phyloP scores from a whole-genome alignment of 1,140 invertebrate species.

The Heliconius hewitsoni region DNA sequence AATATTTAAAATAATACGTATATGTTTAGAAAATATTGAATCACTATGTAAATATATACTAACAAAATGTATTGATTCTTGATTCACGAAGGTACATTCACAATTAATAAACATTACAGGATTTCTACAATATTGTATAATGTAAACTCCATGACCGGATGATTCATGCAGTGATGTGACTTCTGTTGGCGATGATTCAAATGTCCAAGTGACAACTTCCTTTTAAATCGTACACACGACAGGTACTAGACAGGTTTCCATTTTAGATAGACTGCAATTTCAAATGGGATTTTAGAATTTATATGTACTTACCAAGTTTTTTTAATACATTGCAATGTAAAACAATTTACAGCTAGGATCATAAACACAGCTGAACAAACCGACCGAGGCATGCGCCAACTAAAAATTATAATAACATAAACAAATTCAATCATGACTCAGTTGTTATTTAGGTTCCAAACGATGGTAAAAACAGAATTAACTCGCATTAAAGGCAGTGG shows the following conservation, averaged over 20 bases:
- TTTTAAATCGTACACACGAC: constrained; percentile 45
- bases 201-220: constrained; percentile 56
- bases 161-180: constrained; percentile 34
- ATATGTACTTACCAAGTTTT: not conserved
- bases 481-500: not conserved
- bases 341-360: not conserved
- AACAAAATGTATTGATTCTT: constrained; percentile 39
- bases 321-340: not conserved
- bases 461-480: not conserved
- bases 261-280: constrained; percentile 6
- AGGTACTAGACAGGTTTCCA: constrained; percentile 44
- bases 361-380: constrained; percentile 20
- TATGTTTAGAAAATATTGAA: not conserved
- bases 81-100: constrained; percentile 9
- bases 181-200: constrained; percentile 49
- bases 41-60: not conserved
- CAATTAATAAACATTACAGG: not conserved
- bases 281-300: not conserved
- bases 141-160: constrained; percentile 39
- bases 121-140: not conserved
- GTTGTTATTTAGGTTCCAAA: constrained; percentile 24
- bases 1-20: not conserved
- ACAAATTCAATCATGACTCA: constrained; percentile 29
- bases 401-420: constrained; percentile 32
- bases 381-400: not conserved